Evolutionary conservation across 2,113 vertebrate species (phyloP).

Genomic region (Melozone crissalis): DNA sequence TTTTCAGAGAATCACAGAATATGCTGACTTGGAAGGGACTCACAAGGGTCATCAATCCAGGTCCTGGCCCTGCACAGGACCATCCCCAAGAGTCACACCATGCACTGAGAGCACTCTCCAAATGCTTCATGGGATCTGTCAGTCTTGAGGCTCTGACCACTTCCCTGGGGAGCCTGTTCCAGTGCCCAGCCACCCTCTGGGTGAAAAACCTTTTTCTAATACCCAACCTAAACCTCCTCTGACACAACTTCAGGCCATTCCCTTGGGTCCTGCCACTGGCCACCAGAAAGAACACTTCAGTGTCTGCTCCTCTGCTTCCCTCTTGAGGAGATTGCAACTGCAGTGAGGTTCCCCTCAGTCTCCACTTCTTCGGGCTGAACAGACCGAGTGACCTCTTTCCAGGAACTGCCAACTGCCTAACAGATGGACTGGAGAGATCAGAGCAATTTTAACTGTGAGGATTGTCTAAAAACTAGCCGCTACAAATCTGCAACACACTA

Average conservation of each 20-base stretch:
- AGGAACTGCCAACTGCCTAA: background rate
- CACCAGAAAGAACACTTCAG: too few relatives aligned
- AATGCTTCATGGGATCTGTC: background rate
- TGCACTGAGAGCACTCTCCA: accelerated
- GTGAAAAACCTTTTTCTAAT: background rate
- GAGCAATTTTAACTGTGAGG: background rate
- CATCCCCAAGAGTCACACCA: background rate
- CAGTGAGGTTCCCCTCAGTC: background rate
- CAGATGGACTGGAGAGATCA: background rate
- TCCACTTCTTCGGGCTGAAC: background rate
- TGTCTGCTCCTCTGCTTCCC: background rate
- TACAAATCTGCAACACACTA: background rate
- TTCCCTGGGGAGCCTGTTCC: background rate
- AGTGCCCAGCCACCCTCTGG: accelerated
- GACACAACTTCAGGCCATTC: background rate
- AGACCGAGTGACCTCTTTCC: background rate
- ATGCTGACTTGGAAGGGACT: background rate
- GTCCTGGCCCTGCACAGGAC: accelerated
- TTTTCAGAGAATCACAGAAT: background rate
- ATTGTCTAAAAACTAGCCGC: background rate
- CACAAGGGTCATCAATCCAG: background rate
- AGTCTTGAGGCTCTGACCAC: background rate
- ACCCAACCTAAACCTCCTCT: background rate
- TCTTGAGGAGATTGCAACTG: accelerated
- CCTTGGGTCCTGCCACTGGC: accelerated